Base-by-base conservation (phyloP, 2,888 invertebrate species). In the Drosophila mercatorum region DNA sequence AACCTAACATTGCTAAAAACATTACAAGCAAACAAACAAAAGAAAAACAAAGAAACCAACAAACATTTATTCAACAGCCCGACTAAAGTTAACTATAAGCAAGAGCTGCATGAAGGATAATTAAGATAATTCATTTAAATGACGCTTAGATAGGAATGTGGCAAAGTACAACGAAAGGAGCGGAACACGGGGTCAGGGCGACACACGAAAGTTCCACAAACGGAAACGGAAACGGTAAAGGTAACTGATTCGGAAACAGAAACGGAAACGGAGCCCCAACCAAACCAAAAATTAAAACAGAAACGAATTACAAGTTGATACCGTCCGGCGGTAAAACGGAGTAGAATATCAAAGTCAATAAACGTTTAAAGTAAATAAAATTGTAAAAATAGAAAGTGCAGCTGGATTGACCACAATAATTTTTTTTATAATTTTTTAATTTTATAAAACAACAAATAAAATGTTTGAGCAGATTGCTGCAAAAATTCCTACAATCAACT, bases 401-500 rank as follows among this genome's bases (percentile, higher is more conserved):
- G 31, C 41, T 40, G 31, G 4, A 28, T n/a, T 55, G 55, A 58
- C 22, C 38, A 59, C 43, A 41, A 41, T 44, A 22, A 62, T 43
- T 34, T 36, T 12, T 47, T 41, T 41, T 61, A 14, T n/a, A 8
- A 14, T 55, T 40, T 40, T 55, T 40, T 17, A 52, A 52, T 36
- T 40, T 40, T 55, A 49, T 31, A 51, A 49, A 66, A 34, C 10
- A 38, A 41, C 41, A 49, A 52, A 43, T 59, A 64, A 17, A 69
- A 62, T 68, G 68, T 73, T 62, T 74, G 62, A 69, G 78, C 75
- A 80, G 69, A 62, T 40, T 52, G 57, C 61, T 77, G 85, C 74
- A 66, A 75, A 5, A 59, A 72, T 83, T 88, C 89, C 90, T 88
- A 89, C 69, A 87, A 79, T 69, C 79, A 72, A 79, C 69, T 77